phyloP scores from a whole-genome alignment of 2,113 vertebrate genomes.

The Rhabdornis inornatus region DNA sequence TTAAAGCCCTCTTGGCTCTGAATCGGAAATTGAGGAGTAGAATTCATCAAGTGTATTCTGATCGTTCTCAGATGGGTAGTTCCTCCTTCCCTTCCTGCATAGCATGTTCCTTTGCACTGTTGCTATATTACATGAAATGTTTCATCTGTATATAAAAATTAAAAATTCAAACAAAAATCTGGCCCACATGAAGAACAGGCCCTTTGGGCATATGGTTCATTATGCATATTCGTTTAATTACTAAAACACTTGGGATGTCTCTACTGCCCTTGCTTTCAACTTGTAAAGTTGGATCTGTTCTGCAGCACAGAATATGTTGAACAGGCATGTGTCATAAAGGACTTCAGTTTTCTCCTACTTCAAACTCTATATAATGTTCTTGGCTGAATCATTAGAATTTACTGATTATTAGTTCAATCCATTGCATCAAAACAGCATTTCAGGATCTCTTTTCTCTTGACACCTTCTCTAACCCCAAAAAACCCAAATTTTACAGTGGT shows the following conservation, averaged over 20 bases:
- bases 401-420: constrained; percentile 72
- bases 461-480: constrained; percentile 55
- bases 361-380: constrained; percentile 16
- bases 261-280: constrained; percentile 83
- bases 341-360: constrained; percentile 39
- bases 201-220: constrained; percentile 88
- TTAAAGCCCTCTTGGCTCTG: constrained; percentile 39
- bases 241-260: constrained; percentile 82
- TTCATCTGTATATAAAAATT: constrained; percentile 87
- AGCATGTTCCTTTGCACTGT: constrained; percentile 63
- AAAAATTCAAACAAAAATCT: constrained; percentile 88
- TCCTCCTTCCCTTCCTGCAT: constrained; percentile 45
- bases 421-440: constrained; percentile 30
- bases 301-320: constrained; percentile 67
- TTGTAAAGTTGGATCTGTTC: constrained; percentile 76
- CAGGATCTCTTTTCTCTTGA: not conserved
- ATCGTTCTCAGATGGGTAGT: constrained; percentile 28
- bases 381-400: constrained; percentile 74
- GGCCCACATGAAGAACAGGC: constrained; percentile 82
- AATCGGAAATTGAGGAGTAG: constrained; percentile 58
- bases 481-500: constrained; percentile 42
- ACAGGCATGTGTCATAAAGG: constrained; percentile 61
- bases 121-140: constrained; percentile 71
- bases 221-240: constrained; percentile 89
- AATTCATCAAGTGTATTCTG: constrained; percentile 35